Percentiles rank a stretch among this genome's conserved stretches.
phyloP scores from a whole-genome alignment of 2,113 vertebrate species.

The Lichenostomus cassidix region DNA sequence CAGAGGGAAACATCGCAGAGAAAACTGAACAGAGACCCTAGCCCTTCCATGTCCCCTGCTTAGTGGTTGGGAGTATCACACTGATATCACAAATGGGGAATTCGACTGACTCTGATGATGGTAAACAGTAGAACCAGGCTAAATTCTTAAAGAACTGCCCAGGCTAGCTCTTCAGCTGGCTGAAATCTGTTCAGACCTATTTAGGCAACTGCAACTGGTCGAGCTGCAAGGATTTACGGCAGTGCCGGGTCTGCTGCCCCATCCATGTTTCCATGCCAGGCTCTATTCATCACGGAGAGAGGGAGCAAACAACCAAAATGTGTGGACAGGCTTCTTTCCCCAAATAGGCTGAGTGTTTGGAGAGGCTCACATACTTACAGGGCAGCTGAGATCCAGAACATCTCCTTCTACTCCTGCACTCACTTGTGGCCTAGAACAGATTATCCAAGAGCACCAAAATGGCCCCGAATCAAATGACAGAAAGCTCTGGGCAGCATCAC shows the following conservation, averaged over 20 bases:
- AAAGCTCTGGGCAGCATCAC: neutral
- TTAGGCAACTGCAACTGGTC: neutral
- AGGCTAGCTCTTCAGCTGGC: neutral
- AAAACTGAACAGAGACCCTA: neutral
- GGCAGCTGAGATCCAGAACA: neutral
- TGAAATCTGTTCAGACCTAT: neutral
- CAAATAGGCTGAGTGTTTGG: neutral
- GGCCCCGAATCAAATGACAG: neutral
- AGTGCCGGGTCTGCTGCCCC: neutral
- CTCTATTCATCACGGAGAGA: neutral
- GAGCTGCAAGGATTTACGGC: fast-evolving
- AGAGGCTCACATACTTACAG: neutral
- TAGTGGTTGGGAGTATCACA: neutral
- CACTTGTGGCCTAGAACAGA: neutral
- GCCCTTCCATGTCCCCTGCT: neutral
- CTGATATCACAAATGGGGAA: slow-evolving; percentile 18
- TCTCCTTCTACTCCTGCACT: neutral
- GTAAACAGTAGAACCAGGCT: neutral
- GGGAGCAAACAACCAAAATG: neutral
- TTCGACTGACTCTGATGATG: neutral
- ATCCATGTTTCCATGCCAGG: neutral
- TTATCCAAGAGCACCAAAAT: neutral
- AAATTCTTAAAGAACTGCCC: neutral
- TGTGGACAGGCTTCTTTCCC: neutral
- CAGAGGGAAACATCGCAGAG: neutral